These are phyloP conservation scores for Sinella curviseta DNA, from an alignment of 1,140 invertebrate species.

Conservation along the genomic window DNA sequence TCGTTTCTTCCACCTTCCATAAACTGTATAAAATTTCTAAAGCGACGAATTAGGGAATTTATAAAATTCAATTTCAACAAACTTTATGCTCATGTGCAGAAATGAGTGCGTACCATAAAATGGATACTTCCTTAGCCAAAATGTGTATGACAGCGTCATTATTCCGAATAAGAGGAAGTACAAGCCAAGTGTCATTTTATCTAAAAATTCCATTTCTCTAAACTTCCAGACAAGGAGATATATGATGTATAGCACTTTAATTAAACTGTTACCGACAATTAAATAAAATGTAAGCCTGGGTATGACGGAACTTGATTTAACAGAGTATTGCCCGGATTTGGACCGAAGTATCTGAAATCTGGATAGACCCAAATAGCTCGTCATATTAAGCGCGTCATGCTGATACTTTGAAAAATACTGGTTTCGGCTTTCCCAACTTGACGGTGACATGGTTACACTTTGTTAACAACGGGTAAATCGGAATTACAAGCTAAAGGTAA, in stretches of 20 bases:
- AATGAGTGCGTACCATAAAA: background rate
- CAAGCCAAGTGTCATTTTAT: background rate
- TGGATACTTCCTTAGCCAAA: background rate
- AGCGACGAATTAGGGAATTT: too few species aligned
- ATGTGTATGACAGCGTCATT: background rate
- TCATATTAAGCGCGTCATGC: background rate
- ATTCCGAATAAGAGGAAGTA: background rate
- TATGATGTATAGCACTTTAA: background rate
- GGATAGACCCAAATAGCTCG: background rate
- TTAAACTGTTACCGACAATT: background rate
- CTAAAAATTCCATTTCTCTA: background rate
- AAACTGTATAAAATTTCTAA: background rate
- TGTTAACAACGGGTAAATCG: too few species aligned
- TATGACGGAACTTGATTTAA: background rate
- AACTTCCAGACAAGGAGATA: background rate
- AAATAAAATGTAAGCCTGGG: background rate
- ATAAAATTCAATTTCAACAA: too few species aligned
- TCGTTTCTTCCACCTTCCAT: background rate
- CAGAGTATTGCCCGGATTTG: background rate
- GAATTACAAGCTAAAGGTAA: too few species aligned
- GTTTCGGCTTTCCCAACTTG: too few species aligned
- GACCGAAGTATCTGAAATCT: background rate
- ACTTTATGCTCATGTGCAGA: too few species aligned
- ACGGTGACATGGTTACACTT: too few species aligned
- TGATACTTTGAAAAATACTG: conserved; percentile 1